A percentile compares a stretch with the other conserved stretches of the same genome.
Conservation (phyloP, 2,888 invertebrate species). For the Leptinotarsa juncta region DNA sequence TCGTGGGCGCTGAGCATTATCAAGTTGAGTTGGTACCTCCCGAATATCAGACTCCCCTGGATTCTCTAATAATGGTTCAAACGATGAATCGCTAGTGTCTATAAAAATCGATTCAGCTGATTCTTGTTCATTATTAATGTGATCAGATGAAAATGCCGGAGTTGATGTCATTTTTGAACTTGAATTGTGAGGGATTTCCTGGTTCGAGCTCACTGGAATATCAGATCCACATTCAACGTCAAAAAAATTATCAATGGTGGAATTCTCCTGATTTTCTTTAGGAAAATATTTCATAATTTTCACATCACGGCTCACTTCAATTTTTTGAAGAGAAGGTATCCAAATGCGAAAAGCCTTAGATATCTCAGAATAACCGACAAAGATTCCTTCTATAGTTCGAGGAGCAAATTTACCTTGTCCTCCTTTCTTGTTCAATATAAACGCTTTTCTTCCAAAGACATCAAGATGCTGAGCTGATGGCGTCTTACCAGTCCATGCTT, state of each 20-base stretch:
- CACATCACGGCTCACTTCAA: constrained; percentile 11
- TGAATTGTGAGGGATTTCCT: too few relatives aligned
- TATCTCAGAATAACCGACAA: constrained; percentile 11
- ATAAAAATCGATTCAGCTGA: too few relatives aligned
- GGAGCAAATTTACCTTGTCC: background rate
- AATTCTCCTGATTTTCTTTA: background rate
- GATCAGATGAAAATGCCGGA: too few relatives aligned
- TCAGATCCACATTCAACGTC: background rate
- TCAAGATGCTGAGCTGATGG: constrained; percentile 11
- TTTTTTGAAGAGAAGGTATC: background rate
- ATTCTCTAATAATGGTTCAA: too few relatives aligned
- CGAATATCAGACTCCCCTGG: too few relatives aligned
- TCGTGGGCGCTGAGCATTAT: too few relatives aligned
- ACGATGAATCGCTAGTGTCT: too few relatives aligned
- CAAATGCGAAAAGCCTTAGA: background rate
- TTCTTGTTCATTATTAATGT: too few relatives aligned
- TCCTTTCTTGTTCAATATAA: background rate
- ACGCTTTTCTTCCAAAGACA: constrained; percentile 12
- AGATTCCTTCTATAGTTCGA: background rate
- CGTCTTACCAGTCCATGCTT: background rate
- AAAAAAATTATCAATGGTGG: background rate
- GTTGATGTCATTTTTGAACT: too few relatives aligned
- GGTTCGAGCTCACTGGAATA: background rate
- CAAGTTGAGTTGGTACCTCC: too few relatives aligned
- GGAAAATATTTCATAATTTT: background rate